These are phyloP conservation scores for Corythornis vintsioides DNA, from an alignment of 2,113 vertebrate genomes.

Conservation along the genomic window DNA sequence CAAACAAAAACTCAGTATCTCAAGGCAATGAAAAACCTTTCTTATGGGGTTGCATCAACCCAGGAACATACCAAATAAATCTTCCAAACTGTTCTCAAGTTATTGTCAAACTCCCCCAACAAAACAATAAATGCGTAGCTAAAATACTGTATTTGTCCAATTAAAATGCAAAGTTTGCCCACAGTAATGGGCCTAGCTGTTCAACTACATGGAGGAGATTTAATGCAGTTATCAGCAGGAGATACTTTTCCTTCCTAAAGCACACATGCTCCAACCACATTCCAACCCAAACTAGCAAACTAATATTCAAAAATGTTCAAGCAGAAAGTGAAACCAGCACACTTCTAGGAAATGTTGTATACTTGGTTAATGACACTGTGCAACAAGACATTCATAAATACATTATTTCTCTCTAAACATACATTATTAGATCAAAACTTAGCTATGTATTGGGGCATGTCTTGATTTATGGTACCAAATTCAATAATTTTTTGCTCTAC, in stretches of 20 bases:
- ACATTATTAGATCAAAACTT: background rate
- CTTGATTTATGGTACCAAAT: background rate
- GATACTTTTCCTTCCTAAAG: background rate
- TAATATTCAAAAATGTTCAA: conserved; percentile 20
- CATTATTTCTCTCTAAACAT: background rate
- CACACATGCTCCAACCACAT: background rate
- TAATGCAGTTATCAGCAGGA: background rate
- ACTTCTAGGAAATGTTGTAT: background rate
- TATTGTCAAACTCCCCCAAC: background rate
- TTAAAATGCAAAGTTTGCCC: background rate
- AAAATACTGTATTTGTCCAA: background rate
- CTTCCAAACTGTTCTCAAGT: background rate
- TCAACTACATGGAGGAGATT: background rate
- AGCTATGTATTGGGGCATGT: background rate
- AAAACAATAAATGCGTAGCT: background rate
- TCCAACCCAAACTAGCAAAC: conserved; percentile 28
- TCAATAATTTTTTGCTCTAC: background rate
- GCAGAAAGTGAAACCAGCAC: background rate
- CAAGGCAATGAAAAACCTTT: background rate
- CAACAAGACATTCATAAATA: background rate
- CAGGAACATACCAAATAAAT: background rate
- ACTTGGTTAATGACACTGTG: background rate
- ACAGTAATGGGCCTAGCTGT: background rate
- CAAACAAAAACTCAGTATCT: background rate
- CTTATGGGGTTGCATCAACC: background rate